These are phyloP conservation scores for Holacanthella duospinosa DNA, from an alignment of 2,888 invertebrate genomes.

Conservation along the genomic window DNA sequence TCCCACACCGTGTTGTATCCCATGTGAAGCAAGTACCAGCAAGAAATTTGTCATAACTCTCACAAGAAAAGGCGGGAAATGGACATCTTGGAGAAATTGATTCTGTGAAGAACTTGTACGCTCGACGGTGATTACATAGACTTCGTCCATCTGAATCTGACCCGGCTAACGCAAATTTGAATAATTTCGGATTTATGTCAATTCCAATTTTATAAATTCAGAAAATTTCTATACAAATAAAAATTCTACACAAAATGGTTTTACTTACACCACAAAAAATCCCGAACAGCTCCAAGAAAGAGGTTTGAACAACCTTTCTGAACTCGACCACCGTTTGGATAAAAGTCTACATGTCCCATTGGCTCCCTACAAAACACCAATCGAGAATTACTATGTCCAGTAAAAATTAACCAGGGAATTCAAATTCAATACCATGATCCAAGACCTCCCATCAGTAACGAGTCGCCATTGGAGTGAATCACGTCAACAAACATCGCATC, in stretches of 20 bases:
- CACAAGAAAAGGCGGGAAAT: slow-evolving; percentile 83
- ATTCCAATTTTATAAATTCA: neutral
- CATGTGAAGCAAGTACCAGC: slow-evolving; percentile 68
- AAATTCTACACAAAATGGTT: too few species aligned
- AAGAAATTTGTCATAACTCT: slow-evolving; percentile 70
- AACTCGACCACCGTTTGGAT: slow-evolving; percentile 78
- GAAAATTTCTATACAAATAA: neutral
- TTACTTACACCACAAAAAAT: slow-evolving; percentile 71
- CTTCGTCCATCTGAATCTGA: slow-evolving; percentile 75
- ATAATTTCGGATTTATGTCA: neutral
- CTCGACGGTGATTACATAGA: slow-evolving; percentile 82
- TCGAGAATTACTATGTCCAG: neutral
- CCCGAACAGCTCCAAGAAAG: slow-evolving; percentile 81
- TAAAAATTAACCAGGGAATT: too few species aligned
- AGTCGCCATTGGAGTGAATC: slow-evolving; percentile 87
- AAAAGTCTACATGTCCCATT: slow-evolving; percentile 67
- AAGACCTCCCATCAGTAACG: slow-evolving; percentile 75
- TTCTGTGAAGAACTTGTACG: slow-evolving; percentile 89
- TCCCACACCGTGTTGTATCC: slow-evolving; percentile 56
- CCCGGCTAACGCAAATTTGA: slow-evolving; percentile 43
- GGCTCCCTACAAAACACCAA: slow-evolving; percentile 50
- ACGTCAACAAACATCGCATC: slow-evolving; percentile 87
- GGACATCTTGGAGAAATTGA: slow-evolving; percentile 82
- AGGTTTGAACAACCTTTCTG: slow-evolving; percentile 86
- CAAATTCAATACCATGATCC: slow-evolving; percentile 54